These are phyloP conservation scores for Lissonota sp. DNA, from an alignment of 2,888 invertebrate species.

Conservation along the genomic window DNA sequence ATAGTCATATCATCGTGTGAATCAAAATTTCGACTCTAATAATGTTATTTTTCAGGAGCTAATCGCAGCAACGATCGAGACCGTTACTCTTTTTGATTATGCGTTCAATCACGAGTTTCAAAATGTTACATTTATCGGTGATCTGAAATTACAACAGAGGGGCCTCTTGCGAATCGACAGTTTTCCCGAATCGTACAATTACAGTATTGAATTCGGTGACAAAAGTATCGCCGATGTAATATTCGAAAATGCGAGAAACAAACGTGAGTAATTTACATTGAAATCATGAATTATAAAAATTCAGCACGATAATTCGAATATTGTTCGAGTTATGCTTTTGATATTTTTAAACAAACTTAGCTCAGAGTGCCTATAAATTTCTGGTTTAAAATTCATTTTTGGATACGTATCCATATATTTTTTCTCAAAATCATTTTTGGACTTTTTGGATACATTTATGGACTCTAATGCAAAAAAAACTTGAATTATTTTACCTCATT, in stretches of 20 bases:
- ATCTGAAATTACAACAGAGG: slow-evolving; percentile 78
- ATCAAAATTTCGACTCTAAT: background rate
- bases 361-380: too few species aligned
- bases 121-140: slow-evolving; percentile 75
- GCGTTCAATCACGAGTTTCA: slow-evolving; percentile 74
- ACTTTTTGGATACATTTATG: too few species aligned
- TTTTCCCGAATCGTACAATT: slow-evolving; percentile 73
- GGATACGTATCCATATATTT: background rate
- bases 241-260: slow-evolving; percentile 72
- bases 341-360: background rate
- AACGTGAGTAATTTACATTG: slow-evolving; percentile 69
- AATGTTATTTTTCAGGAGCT: slow-evolving; percentile 72
- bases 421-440: background rate
- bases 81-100: slow-evolving; percentile 76
- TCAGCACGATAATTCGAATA: background rate
- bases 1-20: background rate
- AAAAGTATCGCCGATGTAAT: slow-evolving; percentile 73
- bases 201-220: slow-evolving; percentile 72
- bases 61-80: slow-evolving; percentile 75
- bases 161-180: slow-evolving; percentile 72
- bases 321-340: background rate
- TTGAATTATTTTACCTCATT: too few species aligned
- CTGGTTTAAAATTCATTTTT: background rate
- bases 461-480: too few species aligned
- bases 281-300: slow-evolving; percentile 9